phyloP scores from a whole-genome alignment of 2,888 invertebrate species.

The Caenorhabditis becei region DNA sequence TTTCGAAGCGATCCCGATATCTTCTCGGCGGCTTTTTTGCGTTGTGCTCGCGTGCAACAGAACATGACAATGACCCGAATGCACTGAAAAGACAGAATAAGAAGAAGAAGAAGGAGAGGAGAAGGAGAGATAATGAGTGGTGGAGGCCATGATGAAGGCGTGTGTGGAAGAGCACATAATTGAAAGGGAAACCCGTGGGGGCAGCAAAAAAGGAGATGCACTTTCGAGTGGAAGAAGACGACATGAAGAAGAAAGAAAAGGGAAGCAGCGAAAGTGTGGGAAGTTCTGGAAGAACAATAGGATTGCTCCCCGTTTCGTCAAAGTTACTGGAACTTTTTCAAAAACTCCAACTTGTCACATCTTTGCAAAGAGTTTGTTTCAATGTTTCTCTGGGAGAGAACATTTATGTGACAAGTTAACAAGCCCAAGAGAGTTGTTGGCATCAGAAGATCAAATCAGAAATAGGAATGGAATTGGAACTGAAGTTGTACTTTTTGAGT shows the following conservation, averaged over 20 bases:
- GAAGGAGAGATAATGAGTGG: conserved; percentile 45
- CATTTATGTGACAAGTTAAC: conserved; percentile 11
- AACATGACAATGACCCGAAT: conserved; percentile 65
- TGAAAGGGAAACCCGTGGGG: conserved; percentile 43
- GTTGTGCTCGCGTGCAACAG: conserved; percentile 63
- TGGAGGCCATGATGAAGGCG: conserved; percentile 27
- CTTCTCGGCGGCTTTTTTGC: conserved; percentile 60
- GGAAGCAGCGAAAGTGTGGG: conserved; percentile 40
- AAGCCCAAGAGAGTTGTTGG: neutral
- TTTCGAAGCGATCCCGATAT: conserved; percentile 57
- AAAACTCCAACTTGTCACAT: no score
- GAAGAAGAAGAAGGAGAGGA: conserved; percentile 3
- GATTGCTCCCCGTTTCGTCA: neutral
- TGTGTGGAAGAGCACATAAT: conserved; percentile 52
- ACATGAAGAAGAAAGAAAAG: no score
- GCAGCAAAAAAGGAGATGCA: conserved; percentile 22
- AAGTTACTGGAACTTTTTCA: neutral
- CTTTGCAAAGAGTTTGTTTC: neutral
- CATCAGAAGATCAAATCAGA: neutral
- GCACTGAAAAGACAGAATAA: conserved; percentile 52
- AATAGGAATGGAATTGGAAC: neutral
- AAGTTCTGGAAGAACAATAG: no score
- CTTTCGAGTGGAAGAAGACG: conserved; percentile 13
- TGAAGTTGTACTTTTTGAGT: no score
- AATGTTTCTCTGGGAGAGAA: neutral